Evolutionary conservation across 2,797 vertebrate species (phyloP).

Genomic region (Onychomys arenicola): DNA sequence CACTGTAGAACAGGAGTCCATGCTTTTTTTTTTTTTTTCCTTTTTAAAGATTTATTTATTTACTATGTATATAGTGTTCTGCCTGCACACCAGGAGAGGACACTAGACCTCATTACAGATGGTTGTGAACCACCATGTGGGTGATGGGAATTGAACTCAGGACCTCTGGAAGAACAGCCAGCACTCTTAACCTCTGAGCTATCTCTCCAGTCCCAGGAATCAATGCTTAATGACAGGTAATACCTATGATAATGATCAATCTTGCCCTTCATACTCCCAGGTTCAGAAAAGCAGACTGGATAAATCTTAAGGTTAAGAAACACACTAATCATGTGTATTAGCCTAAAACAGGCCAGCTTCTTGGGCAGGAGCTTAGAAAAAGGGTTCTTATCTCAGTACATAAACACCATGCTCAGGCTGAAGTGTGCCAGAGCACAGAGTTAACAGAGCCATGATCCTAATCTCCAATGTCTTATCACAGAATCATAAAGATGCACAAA

Average conservation of each 20-base stretch:
- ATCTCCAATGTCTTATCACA: background rate
- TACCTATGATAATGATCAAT: background rate
- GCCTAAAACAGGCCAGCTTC: background rate
- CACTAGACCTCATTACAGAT: too few species aligned
- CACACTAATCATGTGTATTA: background rate
- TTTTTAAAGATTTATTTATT: too few species aligned
- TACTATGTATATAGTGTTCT: too few species aligned
- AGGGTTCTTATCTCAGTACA: background rate
- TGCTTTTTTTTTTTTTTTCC: background rate
- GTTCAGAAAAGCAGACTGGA: constrained; percentile 36
- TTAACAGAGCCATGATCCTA: background rate
- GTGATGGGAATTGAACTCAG: too few species aligned
- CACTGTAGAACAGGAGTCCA: background rate
- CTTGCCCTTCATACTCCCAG: background rate
- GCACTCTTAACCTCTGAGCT: too few species aligned
- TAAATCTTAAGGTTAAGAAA: background rate
- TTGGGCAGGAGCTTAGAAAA: background rate
- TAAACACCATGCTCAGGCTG: background rate
- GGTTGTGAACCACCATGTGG: too few species aligned
- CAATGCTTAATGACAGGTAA: background rate
- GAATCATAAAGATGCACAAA: background rate
- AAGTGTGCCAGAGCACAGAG: background rate
- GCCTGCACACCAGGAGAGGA: too few species aligned
- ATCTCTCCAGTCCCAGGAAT: background rate
- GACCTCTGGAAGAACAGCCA: too few species aligned